Evolutionary conservation across 2,797 vertebrate species (phyloP).

Genomic region (Melopsittacus undulatus): DNA sequence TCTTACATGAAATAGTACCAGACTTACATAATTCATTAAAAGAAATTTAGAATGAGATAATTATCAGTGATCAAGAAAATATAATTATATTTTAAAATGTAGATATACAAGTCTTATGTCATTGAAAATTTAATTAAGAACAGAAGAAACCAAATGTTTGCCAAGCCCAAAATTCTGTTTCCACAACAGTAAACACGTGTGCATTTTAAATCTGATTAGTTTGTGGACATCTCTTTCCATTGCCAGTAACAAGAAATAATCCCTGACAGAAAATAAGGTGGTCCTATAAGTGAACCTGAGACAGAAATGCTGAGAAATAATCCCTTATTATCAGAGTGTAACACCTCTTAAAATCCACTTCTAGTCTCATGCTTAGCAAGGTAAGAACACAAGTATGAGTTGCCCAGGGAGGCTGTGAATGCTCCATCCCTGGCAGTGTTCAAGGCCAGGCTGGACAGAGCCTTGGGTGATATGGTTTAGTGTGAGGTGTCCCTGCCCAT

Average conservation of each 20-base stretch:
- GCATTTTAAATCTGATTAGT: background rate
- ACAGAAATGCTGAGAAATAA: background rate
- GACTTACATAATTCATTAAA: slow-evolving; percentile 46
- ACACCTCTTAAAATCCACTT: background rate
- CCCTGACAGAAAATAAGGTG: background rate
- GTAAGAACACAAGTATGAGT: background rate
- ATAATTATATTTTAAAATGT: slow-evolving; percentile 32
- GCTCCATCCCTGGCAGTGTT: too few relatives aligned
- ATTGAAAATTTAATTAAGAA: slow-evolving; percentile 44
- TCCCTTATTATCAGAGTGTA: background rate
- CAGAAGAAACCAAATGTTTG: background rate
- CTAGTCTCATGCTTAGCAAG: background rate
- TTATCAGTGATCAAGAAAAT: background rate
- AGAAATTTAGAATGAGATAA: background rate
- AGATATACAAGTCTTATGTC: background rate
- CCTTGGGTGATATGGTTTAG: too few relatives aligned
- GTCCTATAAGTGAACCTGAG: background rate
- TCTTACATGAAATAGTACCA: background rate
- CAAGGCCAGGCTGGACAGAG: too few relatives aligned
- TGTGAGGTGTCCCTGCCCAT: too few relatives aligned
- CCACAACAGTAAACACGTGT: background rate
- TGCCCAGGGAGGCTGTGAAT: too few relatives aligned
- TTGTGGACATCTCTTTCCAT: background rate
- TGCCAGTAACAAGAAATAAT: background rate
- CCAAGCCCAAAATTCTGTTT: background rate